Evolutionary conservation across 2,888 invertebrate species (phyloP), one percentile per base, ranked within the genome.

Genomic region (Nemoura dubitans): DNA sequence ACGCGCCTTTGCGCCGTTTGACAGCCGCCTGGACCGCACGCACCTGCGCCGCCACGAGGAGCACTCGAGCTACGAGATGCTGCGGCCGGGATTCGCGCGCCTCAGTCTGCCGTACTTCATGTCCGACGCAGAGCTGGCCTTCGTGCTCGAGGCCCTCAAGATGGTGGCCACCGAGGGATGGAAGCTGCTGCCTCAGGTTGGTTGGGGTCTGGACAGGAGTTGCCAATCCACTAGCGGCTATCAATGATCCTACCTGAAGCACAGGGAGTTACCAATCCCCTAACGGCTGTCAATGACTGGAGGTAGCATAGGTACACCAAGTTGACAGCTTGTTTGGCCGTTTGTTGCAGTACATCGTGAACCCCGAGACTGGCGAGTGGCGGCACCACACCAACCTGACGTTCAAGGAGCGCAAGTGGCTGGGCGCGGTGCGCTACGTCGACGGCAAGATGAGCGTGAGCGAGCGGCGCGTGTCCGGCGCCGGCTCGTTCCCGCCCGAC

Each of bases 321-420:
- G n/a, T n/a, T n/a, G n/a, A n/a, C n/a, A n/a, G n/a, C n/a, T n/a
- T n/a, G n/a, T n/a, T n/a, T n/a, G n/a, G n/a, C n/a, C n/a, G n/a
- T n/a, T n/a, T 36, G 36, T 36, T 83, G 28, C 84, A 88, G 80
- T 88, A 88, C 85, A 88, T 95, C 14, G 94, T 97, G n/a, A 97
- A 97, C 90, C 94, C 96, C 5, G 95, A 97, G 90, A 97, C 97
- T 0, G 98, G 97, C 0, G 97, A 97, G 91, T 98, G 98, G 97
- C 94, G 95, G 88, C 97, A 98, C 90, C 95, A 95, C 90, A 94
- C 96, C 0, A 96, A 97, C 90, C 94, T 95, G 91, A 92, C 95
- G 5, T 95, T 96, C 88, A 95, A 95, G 90, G 97, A 97, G 89
- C 94, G 96, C 83, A 96, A 96, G 91, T 97, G 97, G 94, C 92